Evolutionary conservation across 1,140 invertebrate genomes (phyloP).

Genomic region (Drepana arcuata): DNA sequence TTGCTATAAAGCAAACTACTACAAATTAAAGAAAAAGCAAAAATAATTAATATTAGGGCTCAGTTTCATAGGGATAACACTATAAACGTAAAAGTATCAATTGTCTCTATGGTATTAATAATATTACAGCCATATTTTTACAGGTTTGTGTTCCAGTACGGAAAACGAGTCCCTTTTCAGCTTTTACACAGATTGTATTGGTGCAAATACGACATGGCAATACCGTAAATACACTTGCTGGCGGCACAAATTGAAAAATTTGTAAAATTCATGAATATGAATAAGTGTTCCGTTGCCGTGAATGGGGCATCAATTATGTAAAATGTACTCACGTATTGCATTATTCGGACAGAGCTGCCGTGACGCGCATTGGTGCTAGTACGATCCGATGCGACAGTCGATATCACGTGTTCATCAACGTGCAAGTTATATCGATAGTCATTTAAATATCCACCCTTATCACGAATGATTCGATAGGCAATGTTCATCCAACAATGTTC

Average conservation of each 20-base stretch:
- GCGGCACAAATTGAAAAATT: slow-evolving; percentile 64
- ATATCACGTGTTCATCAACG: slow-evolving; percentile 30
- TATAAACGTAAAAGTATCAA: no score
- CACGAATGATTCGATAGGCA: slow-evolving; percentile 12
- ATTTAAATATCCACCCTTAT: slow-evolving; percentile 17
- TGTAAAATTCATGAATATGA: slow-evolving; percentile 70
- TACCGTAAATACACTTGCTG: slow-evolving; percentile 60
- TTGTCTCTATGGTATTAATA: slow-evolving; percentile 24
- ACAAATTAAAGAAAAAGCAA: no score
- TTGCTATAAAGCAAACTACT: no score
- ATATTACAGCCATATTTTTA: slow-evolving; percentile 43
- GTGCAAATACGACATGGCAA: slow-evolving; percentile 44
- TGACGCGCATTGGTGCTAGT: slow-evolving; percentile 24
- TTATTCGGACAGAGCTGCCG: slow-evolving; percentile 31
- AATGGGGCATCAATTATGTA: slow-evolving; percentile 68
- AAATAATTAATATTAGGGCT: no score
- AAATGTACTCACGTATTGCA: slow-evolving; percentile 49
- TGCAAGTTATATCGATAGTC: slow-evolving; percentile 16
- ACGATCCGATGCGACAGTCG: slow-evolving; percentile 33
- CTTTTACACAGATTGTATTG: slow-evolving; percentile 61
- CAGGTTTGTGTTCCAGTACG: slow-evolving; percentile 17
- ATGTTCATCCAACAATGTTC: slow-evolving; percentile 17
- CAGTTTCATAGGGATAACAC: no score
- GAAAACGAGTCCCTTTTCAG: slow-evolving; percentile 27
- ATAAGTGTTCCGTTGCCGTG: slow-evolving; percentile 57